Evolutionary conservation across 2,888 invertebrate genomes (phyloP), one percentile per base, ranked within the genome.

Genomic region (Scaptodrosophila latifasciaeformis): DNA sequence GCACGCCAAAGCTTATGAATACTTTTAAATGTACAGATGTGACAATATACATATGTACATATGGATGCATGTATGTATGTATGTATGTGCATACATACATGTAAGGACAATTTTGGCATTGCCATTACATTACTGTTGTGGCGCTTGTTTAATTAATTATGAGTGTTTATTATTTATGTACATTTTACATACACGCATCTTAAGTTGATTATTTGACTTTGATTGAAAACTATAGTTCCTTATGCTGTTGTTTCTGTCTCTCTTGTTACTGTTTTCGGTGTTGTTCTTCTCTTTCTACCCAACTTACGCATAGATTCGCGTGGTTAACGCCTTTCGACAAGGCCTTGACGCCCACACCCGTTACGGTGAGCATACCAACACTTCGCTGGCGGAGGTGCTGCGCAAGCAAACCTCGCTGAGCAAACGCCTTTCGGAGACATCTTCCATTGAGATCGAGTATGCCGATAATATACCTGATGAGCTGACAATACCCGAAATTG

Each of bases 301-400:
- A 37, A 56, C 54, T 64, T 59, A 61, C 76, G 82, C 94, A 31
- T 67, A 99, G 99, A 99, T 99, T 89, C 97, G 99, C 91, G 99
- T 99, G 91, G 98, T 99, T 90, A 99, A 99, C 91, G 99, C 99
- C 90, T 99, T 99, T 92, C 97, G 99, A 89, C 97, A 97, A 92
- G 98, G 98, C 89, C 92, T 98, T 89, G 97, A 97, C 90, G 92
- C 96, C 88, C 94, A 97, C 90, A 92, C 96, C 88, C 94, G 96
- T 86, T 92, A 92, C 86, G 94, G 96, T 88, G 95, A 95, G 89
- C 93, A 94, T 89, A 93, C 93, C 87, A 95, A 93, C 90, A 93
- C 94, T 87, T 94, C 95, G 88, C 91, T 96, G 87, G 96, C 95
- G 65, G 96, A 96, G 89, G 95, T 95, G 87, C 92, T 96, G 85